Conservation (phyloP, 2,797 vertebrate species). For the Clamator glandarius region DNA sequence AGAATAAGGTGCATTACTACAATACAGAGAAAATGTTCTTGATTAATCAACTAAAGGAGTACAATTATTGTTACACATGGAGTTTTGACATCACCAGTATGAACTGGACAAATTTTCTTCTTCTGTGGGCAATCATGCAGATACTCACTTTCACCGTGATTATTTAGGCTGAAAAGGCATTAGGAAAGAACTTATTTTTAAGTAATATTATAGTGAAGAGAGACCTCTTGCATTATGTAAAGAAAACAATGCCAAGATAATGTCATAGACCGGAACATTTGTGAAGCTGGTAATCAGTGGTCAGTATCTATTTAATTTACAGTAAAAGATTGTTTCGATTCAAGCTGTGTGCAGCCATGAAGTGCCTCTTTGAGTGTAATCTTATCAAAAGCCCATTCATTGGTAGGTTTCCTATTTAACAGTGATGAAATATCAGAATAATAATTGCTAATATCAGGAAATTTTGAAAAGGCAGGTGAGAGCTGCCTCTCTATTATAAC, state of each 20-base stretch:
- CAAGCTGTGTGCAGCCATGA: not conserved
- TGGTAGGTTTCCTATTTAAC: not conserved
- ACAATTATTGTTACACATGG: not conserved
- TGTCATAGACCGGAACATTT: not conserved
- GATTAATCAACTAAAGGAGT: not conserved
- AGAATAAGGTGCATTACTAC: not conserved
- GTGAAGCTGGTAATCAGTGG: not conserved
- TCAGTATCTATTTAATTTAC: not conserved
- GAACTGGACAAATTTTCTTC: not conserved
- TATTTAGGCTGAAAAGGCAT: not conserved
- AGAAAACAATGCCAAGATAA: not conserved
- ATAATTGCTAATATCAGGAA: not conserved
- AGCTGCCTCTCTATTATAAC: not conserved
- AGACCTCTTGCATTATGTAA: not conserved
- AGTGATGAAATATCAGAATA: not conserved
- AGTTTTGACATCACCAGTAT: not conserved
- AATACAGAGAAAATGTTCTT: not conserved
- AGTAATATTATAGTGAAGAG: not conserved
- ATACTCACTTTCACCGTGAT: not conserved
- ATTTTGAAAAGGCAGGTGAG: not conserved
- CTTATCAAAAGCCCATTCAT: constrained; percentile 26
- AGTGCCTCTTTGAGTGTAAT: not conserved
- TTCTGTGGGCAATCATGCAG: not conserved
- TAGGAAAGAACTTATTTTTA: not conserved
- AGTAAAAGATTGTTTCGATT: not conserved